Percentiles rank a stretch among this genome's conserved stretches.
Conservation (phyloP, 2,113 vertebrate species). For the Stegostoma tigrinum region DNA sequence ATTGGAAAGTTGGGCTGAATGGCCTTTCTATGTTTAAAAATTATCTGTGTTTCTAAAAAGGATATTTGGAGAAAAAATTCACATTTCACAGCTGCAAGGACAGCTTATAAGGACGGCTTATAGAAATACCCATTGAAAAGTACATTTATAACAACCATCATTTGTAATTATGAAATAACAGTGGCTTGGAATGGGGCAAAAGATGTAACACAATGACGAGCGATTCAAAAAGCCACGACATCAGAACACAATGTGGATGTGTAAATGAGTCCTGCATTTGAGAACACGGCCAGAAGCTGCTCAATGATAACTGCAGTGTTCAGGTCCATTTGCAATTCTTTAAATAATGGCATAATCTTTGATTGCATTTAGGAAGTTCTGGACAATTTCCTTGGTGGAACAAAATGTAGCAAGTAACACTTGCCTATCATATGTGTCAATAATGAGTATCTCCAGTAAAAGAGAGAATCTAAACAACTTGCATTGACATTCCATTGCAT, state of each 20-base stretch:
- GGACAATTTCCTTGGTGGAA: too few relatives aligned
- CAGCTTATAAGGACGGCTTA: background rate
- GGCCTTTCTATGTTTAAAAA: background rate
- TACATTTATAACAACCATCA: background rate
- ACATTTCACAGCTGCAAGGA: background rate
- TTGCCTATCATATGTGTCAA: too few relatives aligned
- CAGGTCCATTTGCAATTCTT: background rate
- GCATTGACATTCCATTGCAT: too few relatives aligned
- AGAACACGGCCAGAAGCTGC: too few relatives aligned
- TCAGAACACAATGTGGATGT: background rate
- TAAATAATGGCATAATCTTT: background rate
- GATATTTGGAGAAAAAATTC: background rate
- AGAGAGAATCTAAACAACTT: too few relatives aligned
- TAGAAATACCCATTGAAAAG: background rate
- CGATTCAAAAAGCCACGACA: background rate
- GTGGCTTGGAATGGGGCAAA: background rate
- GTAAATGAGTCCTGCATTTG: background rate
- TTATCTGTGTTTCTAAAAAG: too few relatives aligned
- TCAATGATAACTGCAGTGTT: background rate
- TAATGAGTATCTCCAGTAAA: too few relatives aligned
- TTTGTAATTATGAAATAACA: background rate
- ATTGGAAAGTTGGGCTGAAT: background rate
- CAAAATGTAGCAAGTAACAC: too few relatives aligned
- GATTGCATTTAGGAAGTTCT: background rate
- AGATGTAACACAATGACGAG: background rate